Base-by-base conservation (phyloP, 1,140 invertebrate genomes). In the Apis florea region DNA sequence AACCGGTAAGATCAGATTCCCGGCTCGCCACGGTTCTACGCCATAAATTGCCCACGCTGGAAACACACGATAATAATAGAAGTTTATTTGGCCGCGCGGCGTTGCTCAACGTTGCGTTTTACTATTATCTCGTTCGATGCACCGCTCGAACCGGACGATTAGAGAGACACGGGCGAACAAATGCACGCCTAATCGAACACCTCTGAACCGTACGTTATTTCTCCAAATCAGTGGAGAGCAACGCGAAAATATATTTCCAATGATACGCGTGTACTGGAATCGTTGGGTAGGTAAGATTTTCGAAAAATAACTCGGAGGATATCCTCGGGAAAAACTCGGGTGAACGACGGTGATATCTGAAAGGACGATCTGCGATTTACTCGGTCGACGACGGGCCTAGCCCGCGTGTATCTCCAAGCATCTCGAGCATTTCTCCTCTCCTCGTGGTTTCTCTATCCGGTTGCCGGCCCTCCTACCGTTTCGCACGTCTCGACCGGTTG, bases 401-500 rank as follows among this genome's bases (percentile, higher is more conserved):
- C 49, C 24, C 26, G 61, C 84, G 75, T 5, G 5, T 82, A 83
- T 86, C 83, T 63, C 49, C 56, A n/a, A 5, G 54, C 74, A 79
- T 86, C 84, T 85, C 61, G 70, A 69, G 85, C 71, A 85, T 85
- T 85, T 86, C 76, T 58, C 59, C 31, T 31, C 31, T 3, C 31
- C 2, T 24, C 70, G 31, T 58, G 73, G 74, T 75, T 64, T 85
- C 70, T 85, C 79, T 82, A 79, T 85, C 70, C 70, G 78, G 58
- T 31, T 64, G 31, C 31, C 31, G 31, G 31, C 71, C 69, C 74
- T 82, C 66, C 74, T 72, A 72, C 72, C 63, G 79, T 82, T 82
- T 76, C 79, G 83, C 64, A 26, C 73, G 63, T 82, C 72, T 68
- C 47, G 53, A 51, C 53, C 54, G 67, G 53, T 40, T 54, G 59